phyloP scores from a whole-genome alignment of 2,888 invertebrate genomes.

The Pterostichus madidus region DNA sequence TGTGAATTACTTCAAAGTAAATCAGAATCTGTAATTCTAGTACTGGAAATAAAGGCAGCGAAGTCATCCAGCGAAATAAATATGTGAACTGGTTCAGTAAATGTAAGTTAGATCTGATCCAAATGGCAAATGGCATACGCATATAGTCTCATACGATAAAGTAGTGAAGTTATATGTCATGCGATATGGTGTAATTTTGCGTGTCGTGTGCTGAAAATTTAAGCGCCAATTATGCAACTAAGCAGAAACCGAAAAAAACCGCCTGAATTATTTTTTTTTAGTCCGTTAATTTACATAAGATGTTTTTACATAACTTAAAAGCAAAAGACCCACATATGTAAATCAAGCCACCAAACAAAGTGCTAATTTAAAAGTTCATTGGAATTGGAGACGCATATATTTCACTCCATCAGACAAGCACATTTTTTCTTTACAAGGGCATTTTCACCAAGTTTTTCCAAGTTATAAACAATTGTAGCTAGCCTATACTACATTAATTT shows the following conservation, averaged over 20 bases:
- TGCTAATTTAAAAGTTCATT: constrained; percentile 55
- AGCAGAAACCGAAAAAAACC: constrained; percentile 53
- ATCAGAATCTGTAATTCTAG: too few species aligned
- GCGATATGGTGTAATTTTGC: constrained; percentile 10
- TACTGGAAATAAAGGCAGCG: too few species aligned
- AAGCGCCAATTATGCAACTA: constrained; percentile 43
- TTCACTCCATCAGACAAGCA: constrained; percentile 28
- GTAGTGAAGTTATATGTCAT: background rate
- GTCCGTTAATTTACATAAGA: constrained; percentile 58
- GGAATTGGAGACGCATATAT: constrained; percentile 46
- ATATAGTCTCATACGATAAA: background rate
- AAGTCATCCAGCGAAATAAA: too few species aligned
- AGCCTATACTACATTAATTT: too few species aligned
- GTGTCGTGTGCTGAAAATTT: constrained; percentile 24
- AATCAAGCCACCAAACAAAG: constrained; percentile 43
- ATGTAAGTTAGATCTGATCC: too few species aligned
- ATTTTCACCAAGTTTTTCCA: constrained; percentile 18
- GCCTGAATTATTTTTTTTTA: constrained; percentile 48
- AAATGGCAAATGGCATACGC: too few species aligned
- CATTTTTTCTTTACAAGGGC: constrained; percentile 20
- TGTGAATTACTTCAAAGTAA: too few species aligned
- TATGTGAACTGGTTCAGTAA: too few species aligned
- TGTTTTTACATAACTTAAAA: constrained; percentile 55
- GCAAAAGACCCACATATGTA: constrained; percentile 51
- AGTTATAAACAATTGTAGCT: too few species aligned